Percentiles rank a stretch among this genome's conserved stretches.
Conservation (phyloP, 1,140 invertebrate species). For the Thalassaphorura encarpata region DNA sequence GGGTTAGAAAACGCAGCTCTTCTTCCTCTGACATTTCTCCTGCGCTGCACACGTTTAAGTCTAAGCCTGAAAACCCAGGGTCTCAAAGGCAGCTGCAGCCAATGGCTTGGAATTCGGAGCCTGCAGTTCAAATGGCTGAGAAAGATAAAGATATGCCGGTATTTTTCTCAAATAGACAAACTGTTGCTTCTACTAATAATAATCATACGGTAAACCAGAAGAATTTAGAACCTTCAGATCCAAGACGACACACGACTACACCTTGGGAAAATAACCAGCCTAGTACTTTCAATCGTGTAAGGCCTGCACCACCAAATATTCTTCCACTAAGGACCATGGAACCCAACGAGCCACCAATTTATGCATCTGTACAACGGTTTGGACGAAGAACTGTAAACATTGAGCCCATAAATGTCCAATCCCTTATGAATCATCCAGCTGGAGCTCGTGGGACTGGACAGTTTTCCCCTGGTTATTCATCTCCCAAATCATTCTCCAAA, state of each 20-base stretch:
- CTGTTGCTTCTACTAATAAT: too few species aligned
- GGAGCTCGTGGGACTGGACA: background rate
- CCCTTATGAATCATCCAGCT: background rate
- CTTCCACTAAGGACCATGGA: background rate
- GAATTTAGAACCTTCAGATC: background rate
- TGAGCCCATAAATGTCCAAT: background rate
- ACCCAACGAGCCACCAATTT: conserved; percentile 11
- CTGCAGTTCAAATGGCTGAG: background rate
- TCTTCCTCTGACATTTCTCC: background rate
- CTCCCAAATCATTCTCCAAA: background rate
- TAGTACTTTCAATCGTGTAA: background rate
- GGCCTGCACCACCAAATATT: background rate
- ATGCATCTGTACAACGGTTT: conserved; percentile 23
- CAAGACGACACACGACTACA: background rate
- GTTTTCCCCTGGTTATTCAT: background rate
- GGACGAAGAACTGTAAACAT: background rate
- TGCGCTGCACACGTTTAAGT: too few species aligned
- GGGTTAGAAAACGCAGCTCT: background rate
- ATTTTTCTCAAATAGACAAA: conserved; percentile 8
- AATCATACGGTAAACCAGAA: background rate
- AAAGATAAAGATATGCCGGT: conserved; percentile 4
- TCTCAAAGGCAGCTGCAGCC: too few species aligned
- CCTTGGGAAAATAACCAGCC: background rate
- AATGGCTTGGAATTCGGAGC: background rate
- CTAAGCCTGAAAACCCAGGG: background rate